These are phyloP conservation scores for Chaunax sp. DNA, from an alignment of 2,797 vertebrate species.

Conservation along the genomic window DNA sequence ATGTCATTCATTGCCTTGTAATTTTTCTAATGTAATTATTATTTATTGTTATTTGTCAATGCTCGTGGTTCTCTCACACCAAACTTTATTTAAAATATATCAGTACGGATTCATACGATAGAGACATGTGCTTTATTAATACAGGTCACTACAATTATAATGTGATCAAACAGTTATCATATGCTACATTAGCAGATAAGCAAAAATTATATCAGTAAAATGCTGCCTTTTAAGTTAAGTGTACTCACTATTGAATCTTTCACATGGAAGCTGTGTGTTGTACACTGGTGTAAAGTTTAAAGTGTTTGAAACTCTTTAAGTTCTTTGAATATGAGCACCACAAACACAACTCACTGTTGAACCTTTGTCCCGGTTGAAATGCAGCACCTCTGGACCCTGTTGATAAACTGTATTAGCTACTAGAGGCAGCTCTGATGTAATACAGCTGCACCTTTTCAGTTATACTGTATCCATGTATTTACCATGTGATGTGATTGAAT, in stretches of 20 bases:
- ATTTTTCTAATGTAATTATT: background rate
- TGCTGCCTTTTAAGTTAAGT: too few relatives aligned
- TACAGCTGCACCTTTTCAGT: background rate
- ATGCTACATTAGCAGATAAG: background rate
- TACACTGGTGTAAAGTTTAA: background rate
- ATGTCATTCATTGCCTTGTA: background rate
- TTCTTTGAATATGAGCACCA: background rate
- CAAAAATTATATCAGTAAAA: background rate
- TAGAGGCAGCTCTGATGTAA: background rate
- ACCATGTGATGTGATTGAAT: background rate
- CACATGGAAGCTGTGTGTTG: too few relatives aligned
- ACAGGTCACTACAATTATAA: background rate
- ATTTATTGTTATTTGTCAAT: too few relatives aligned
- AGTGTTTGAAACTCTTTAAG: too few relatives aligned
- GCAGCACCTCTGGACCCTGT: constrained; percentile 46
- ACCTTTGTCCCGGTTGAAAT: constrained; percentile 6
- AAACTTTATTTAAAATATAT: background rate
- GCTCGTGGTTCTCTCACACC: background rate
- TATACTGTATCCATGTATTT: too few relatives aligned
- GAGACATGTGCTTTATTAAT: too few relatives aligned
- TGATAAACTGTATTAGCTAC: background rate
- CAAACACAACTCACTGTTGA: background rate
- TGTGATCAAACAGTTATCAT: background rate
- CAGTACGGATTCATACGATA: too few relatives aligned
- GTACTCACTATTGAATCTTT: too few relatives aligned